A percentile compares a stretch with the other conserved stretches of the same genome.
These are phyloP conservation scores for Carduelis carduelis DNA, from an alignment of 2,797 vertebrate genomes.

Conservation along the genomic window DNA sequence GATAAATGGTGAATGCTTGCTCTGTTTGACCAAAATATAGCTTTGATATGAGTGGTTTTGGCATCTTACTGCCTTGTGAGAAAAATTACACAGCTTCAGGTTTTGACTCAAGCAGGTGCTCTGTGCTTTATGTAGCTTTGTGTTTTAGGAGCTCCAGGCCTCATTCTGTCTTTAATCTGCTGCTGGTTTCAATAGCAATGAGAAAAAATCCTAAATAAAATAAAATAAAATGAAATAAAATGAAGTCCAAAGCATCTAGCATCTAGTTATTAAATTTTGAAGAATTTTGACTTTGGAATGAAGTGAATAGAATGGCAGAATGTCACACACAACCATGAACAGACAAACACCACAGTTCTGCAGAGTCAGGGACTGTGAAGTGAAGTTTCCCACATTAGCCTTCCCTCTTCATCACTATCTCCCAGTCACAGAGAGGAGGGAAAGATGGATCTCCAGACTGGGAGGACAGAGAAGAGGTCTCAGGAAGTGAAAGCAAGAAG, in stretches of 20 bases:
- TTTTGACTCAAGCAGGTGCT: slow-evolving; percentile 8
- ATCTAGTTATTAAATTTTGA: not conserved
- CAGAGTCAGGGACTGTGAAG: not conserved
- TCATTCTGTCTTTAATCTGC: not conserved
- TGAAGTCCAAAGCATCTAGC: not conserved
- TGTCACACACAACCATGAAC: not conserved
- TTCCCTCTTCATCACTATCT: not conserved
- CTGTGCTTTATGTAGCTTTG: not conserved
- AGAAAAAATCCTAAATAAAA: not conserved
- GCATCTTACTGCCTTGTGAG: slow-evolving; percentile 19
- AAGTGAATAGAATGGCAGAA: not conserved
- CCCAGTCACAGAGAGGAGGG: not conserved
- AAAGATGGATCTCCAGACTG: not conserved
- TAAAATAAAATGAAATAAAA: not conserved
- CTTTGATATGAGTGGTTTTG: slow-evolving; percentile 29
- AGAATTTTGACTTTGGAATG: not conserved
- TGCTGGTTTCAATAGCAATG: not conserved
- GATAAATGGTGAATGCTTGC: slow-evolving; percentile 28
- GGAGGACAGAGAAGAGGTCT: not conserved
- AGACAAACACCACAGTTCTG: not conserved
- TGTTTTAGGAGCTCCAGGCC: not conserved
- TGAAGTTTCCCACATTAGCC: not conserved
- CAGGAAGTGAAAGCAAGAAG: not conserved
- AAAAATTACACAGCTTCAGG: not conserved
- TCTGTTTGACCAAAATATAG: slow-evolving; percentile 34